These are phyloP conservation scores for Typhlichthys subterraneus DNA, from an alignment of 2,797 vertebrate species.

Conservation along the genomic window DNA sequence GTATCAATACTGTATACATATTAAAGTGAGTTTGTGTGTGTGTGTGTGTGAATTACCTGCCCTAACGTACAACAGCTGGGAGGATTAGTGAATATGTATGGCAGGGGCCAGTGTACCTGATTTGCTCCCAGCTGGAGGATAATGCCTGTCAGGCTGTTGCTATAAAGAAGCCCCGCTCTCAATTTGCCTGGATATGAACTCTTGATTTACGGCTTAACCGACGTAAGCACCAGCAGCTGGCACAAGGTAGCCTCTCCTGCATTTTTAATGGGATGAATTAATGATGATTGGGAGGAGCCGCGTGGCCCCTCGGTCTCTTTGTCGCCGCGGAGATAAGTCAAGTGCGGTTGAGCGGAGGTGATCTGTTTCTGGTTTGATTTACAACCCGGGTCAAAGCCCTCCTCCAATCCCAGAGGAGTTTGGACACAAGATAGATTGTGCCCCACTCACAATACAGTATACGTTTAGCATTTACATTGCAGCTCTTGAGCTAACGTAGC, in stretches of 20 bases:
- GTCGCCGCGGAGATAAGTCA: constrained; percentile 48
- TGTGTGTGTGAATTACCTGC: not conserved
- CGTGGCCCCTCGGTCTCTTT: constrained; percentile 63
- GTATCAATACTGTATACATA: too few species aligned
- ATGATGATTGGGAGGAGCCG: constrained; percentile 82
- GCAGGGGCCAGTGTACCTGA: constrained; percentile 71
- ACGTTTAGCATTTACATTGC: too few species aligned
- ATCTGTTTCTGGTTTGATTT: constrained; percentile 15
- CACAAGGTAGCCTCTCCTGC: constrained; percentile 86
- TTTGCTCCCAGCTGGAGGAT: constrained; percentile 77
- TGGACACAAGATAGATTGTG: not conserved
- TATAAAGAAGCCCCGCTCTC: constrained; percentile 86
- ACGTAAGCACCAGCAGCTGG: constrained; percentile 88
- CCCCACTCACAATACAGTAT: too few species aligned
- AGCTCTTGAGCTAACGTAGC: too few species aligned
- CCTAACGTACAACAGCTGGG: constrained; percentile 52
- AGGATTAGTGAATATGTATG: constrained; percentile 63
- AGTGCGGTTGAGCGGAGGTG: constrained; percentile 48
- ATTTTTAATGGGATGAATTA: constrained; percentile 94
- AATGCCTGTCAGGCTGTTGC: constrained; percentile 82
- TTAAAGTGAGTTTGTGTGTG: not conserved
- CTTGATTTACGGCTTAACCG: constrained; percentile 86
- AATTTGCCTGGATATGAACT: constrained; percentile 91
- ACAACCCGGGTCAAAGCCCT: constrained; percentile 52
- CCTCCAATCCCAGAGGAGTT: constrained; percentile 29